These are phyloP conservation scores for Cryptoblepharus egeriae DNA, from an alignment of 2,797 vertebrate genomes.

Conservation along the genomic window DNA sequence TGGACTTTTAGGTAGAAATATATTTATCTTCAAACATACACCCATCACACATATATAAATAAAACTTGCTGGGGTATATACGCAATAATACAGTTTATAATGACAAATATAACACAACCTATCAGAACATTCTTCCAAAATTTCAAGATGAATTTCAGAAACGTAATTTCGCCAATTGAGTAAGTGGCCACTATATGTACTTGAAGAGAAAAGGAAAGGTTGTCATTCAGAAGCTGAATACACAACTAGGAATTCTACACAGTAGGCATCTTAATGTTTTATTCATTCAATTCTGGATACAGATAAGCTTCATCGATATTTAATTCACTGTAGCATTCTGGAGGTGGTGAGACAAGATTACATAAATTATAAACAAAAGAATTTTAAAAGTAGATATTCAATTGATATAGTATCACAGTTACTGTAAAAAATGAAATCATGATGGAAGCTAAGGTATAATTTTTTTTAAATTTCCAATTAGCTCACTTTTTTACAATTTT, in stretches of 20 bases:
- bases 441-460: constrained; percentile 69
- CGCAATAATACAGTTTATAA: too few species aligned
- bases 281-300: constrained; percentile 78
- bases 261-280: constrained; percentile 79
- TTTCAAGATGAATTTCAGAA: background rate
- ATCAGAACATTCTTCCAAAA: background rate
- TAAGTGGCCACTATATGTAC: constrained; percentile 22
- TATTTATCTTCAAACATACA: background rate
- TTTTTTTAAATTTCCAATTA: constrained; percentile 60
- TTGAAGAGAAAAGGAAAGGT: constrained; percentile 20
- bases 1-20: background rate
- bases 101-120: background rate
- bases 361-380: constrained; percentile 78
- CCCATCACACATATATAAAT: background rate
- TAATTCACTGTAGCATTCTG: constrained; percentile 79
- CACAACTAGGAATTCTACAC: constrained; percentile 77
- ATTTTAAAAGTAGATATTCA: constrained; percentile 66
- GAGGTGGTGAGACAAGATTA: constrained; percentile 75
- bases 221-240: constrained; percentile 65
- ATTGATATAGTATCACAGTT: constrained; percentile 78
- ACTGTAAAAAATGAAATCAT: constrained; percentile 73
- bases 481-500: constrained; percentile 60
- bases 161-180: background rate
- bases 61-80: background rate
- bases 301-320: constrained; percentile 79